Percentiles rank a stretch among this genome's conserved stretches.
phyloP scores from a whole-genome alignment of 2,888 invertebrate species.

The Anarsia innoxiella region DNA sequence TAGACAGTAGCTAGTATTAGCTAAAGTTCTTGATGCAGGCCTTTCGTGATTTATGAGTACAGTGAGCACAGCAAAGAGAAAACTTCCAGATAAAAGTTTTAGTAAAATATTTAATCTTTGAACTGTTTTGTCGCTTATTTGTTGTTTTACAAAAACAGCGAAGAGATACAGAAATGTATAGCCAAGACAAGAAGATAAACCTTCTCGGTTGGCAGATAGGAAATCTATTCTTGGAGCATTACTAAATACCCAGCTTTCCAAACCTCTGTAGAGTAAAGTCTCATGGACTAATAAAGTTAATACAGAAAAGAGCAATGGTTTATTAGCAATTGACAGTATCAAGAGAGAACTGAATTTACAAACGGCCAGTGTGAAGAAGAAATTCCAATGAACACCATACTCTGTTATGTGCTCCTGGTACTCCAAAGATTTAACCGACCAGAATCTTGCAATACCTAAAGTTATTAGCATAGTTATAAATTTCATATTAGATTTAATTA shows the following conservation, averaged over 20 bases:
- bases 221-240: slow-evolving; percentile 73
- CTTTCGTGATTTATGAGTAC: slow-evolving; percentile 63
- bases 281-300: slow-evolving; percentile 79
- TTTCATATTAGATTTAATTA: slow-evolving; percentile 49
- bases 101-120: slow-evolving; percentile 25
- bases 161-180: slow-evolving; percentile 89
- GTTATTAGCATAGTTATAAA: slow-evolving; percentile 53
- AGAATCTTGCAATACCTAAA: slow-evolving; percentile 78
- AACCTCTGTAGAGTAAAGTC: slow-evolving; percentile 71
- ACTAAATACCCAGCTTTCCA: slow-evolving; percentile 83
- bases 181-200: slow-evolving; percentile 88
- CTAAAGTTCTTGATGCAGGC: slow-evolving; percentile 85
- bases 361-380: slow-evolving; percentile 93
- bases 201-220: slow-evolving; percentile 92
- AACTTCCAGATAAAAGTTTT: slow-evolving; percentile 26
- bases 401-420: slow-evolving; percentile 94
- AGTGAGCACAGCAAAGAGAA: slow-evolving; percentile 60
- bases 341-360: slow-evolving; percentile 84
- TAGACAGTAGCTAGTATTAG: slow-evolving; percentile 86
- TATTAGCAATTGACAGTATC: slow-evolving; percentile 70
- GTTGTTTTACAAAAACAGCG: slow-evolving; percentile 78
- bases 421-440: slow-evolving; percentile 77
- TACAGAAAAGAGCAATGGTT: slow-evolving; percentile 73
- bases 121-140: slow-evolving; percentile 52
- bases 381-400: slow-evolving; percentile 99